Conservation (phyloP, 1,140 invertebrate species). For the Drosophila repletoides region DNA sequence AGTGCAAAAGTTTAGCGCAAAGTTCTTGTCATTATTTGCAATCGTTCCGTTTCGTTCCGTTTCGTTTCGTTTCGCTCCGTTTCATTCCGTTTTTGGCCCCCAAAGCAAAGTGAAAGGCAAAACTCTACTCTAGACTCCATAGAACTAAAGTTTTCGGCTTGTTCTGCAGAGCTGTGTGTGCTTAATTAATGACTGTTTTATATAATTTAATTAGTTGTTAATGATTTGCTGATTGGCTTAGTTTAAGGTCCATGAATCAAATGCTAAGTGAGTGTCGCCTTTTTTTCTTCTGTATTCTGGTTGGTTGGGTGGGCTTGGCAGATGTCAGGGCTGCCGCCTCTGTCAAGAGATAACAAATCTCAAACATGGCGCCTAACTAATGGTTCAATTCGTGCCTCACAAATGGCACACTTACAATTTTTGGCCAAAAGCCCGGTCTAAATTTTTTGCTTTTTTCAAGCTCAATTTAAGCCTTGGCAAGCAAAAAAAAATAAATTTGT, state of each 20-base stretch:
- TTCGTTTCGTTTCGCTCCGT: slow-evolving; percentile 28
- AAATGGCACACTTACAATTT: slow-evolving; percentile 12
- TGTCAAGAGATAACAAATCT: slow-evolving; percentile 9
- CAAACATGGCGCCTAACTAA: slow-evolving; percentile 38
- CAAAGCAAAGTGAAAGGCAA: slow-evolving; percentile 64
- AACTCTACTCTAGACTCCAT: slow-evolving; percentile 18
- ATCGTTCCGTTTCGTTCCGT: slow-evolving; percentile 6
- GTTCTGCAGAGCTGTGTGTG: slow-evolving; percentile 39
- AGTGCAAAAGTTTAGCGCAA: slow-evolving; percentile 75
- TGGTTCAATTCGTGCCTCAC: slow-evolving; percentile 33
- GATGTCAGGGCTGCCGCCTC: slow-evolving; percentile 67
- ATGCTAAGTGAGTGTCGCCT: slow-evolving; percentile 57
- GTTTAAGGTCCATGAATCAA: slow-evolving; percentile 60
- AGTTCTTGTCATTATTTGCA: slow-evolving; percentile 78
- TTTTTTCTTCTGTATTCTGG: neutral
- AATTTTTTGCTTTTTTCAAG: no score
- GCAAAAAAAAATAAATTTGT: no score
- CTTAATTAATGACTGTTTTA: slow-evolving; percentile 76
- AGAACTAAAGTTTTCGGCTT: slow-evolving; percentile 13
- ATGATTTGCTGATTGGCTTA: slow-evolving; percentile 70
- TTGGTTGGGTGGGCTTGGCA: slow-evolving; percentile 61
- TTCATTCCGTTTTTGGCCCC: slow-evolving; percentile 22
- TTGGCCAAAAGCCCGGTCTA: no score
- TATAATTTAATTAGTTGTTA: slow-evolving; percentile 81
- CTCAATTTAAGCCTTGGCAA: no score